These are phyloP conservation scores for Melieria omissa DNA, from an alignment of 2,888 invertebrate species.

Conservation along the genomic window DNA sequence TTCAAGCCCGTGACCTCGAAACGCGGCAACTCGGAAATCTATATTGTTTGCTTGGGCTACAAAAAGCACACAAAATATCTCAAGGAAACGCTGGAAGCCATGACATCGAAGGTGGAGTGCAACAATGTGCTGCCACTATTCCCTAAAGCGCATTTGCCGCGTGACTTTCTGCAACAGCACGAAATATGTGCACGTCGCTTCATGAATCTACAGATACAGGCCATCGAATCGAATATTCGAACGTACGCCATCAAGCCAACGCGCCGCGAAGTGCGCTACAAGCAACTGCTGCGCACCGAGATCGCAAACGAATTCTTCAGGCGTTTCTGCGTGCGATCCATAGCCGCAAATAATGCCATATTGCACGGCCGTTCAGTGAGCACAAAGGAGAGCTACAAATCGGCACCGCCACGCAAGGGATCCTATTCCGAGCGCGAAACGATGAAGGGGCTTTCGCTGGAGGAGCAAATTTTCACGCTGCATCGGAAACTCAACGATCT, in stretches of 20 bases:
- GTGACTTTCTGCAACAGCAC: conserved; percentile 74
- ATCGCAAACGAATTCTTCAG: conserved; percentile 72
- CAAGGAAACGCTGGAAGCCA: conserved; percentile 46
- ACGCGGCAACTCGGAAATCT: conserved; percentile 94
- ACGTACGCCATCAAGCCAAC: conserved; percentile 67
- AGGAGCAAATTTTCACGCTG: conserved; percentile 68
- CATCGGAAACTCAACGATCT: conserved; percentile 68
- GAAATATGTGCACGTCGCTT: conserved; percentile 75
- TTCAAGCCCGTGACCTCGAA: conserved; percentile 94
- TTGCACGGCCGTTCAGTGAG: conserved; percentile 68
- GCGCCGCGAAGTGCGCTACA: conserved; percentile 44
- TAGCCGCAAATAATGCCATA: conserved; percentile 69
- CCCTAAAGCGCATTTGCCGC: conserved; percentile 71
- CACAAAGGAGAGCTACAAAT: conserved; percentile 68
- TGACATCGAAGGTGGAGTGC: conserved; percentile 41
- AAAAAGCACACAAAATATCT: conserved; percentile 49
- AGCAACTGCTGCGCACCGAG: conserved; percentile 68
- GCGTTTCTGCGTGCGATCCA: conserved; percentile 70
- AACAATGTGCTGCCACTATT: conserved; percentile 69
- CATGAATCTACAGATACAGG: conserved; percentile 74
- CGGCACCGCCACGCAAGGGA: conserved; percentile 69
- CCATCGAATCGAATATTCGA: conserved; percentile 75
- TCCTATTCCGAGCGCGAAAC: conserved; percentile 72
- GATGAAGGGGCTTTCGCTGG: conserved; percentile 67
- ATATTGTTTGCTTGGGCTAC: conserved; percentile 77